phyloP scores from a whole-genome alignment of 1,140 invertebrate genomes.

The Orchesella cincta region DNA sequence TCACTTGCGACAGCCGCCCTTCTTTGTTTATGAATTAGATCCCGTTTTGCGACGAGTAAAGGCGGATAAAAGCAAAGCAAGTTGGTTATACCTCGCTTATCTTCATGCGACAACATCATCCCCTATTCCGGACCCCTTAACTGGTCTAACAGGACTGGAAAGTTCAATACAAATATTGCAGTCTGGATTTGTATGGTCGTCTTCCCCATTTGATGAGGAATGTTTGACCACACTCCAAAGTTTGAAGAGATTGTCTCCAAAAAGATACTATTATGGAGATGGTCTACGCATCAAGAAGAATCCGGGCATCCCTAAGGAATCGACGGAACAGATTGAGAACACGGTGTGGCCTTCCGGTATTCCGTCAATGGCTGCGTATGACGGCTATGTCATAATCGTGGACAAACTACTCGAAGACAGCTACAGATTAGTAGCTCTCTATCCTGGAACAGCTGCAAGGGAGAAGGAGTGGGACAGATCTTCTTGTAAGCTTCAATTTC shows the following conservation, averaged over 20 bases:
- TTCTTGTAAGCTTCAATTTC: background rate
- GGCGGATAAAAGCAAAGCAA: background rate
- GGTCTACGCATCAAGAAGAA: background rate
- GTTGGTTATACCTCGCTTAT: slow-evolving; percentile 32
- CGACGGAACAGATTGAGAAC: slow-evolving; percentile 8
- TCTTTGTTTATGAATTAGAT: slow-evolving; percentile 25
- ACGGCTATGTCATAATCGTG: slow-evolving; percentile 32
- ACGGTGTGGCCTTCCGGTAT: slow-evolving; percentile 26
- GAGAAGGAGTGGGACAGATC: background rate
- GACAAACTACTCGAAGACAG: slow-evolving; percentile 34
- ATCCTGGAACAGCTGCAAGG: background rate
- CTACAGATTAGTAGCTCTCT: background rate
- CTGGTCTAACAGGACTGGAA: slow-evolving; percentile 35
- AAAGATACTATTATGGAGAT: slow-evolving; percentile 10
- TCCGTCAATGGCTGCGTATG: background rate
- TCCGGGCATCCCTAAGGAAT: background rate
- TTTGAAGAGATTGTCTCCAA: background rate
- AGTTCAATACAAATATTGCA: slow-evolving; percentile 31
- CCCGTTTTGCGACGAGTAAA: slow-evolving; percentile 1
- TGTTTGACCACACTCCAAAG: background rate
- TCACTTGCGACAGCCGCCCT: background rate
- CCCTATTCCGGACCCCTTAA: slow-evolving; percentile 28
- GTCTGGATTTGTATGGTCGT: slow-evolving; percentile 28
- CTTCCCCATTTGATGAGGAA: slow-evolving; percentile 27
- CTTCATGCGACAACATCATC: slow-evolving; percentile 37